A percentile compares a stretch with the other conserved stretches of the same genome.
Conservation (phyloP, 2,797 vertebrate species). For the Clangula hyemalis region DNA sequence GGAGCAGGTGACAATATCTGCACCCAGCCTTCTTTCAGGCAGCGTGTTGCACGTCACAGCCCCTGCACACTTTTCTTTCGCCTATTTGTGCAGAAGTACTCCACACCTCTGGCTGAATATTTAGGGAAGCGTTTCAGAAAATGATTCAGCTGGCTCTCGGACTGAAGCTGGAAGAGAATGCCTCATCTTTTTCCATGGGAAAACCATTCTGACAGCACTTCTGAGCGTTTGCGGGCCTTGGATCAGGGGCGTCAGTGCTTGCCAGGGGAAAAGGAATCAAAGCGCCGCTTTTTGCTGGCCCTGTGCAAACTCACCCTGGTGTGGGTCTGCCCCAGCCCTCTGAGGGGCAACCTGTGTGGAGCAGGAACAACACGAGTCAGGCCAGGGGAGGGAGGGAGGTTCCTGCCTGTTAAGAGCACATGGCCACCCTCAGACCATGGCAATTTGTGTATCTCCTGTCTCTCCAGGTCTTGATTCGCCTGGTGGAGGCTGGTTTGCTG, state of each 20-base stretch:
- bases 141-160: not conserved
- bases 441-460: not conserved
- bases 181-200: not conserved
- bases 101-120: not conserved
- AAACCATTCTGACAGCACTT: not conserved
- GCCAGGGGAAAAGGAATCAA: not conserved
- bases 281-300: not conserved
- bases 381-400: not conserved
- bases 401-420: not conserved
- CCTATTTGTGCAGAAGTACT: not conserved
- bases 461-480: not conserved
- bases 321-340: not conserved
- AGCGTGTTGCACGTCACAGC: not conserved
- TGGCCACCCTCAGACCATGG: not conserved
- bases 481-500: not conserved
- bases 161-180: conserved; percentile 20
- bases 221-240: not conserved
- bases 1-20: not conserved
- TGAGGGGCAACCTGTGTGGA: not conserved
- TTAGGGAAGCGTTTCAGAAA: conserved; percentile 23
- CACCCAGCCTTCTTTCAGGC: not conserved
- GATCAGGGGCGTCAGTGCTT: not conserved
- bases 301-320: not conserved
- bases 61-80: not conserved
- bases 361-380: not conserved